These are phyloP conservation scores for Falco rusticolus DNA, from an alignment of 2,797 vertebrate genomes.

Conservation along the genomic window DNA sequence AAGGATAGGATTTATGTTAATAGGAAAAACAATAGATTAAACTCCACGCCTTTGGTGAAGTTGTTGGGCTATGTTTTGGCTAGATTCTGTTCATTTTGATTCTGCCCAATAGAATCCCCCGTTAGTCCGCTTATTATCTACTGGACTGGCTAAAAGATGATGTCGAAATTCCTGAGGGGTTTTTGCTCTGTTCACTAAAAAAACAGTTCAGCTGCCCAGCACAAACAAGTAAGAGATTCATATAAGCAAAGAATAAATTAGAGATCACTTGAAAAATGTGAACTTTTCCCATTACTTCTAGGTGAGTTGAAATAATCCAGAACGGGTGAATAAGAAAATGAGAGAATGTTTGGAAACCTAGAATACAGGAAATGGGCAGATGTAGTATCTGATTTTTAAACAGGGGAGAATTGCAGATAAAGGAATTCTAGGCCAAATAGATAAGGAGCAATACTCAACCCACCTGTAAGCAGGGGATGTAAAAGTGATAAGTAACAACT, in stretches of 20 bases:
- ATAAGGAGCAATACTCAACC: conserved; percentile 45
- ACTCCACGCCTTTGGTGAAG: background rate
- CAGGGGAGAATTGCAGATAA: conserved; percentile 42
- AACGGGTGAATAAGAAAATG: background rate
- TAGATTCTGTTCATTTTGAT: background rate
- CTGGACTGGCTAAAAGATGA: background rate
- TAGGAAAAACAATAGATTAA: background rate
- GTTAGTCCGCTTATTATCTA: background rate
- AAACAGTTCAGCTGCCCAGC: background rate
- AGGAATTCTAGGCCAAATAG: conserved; percentile 31
- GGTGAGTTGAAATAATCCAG: background rate
- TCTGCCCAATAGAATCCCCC: background rate
- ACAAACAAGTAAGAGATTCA: background rate
- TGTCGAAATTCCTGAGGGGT: background rate
- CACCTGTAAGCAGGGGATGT: conserved; percentile 54
- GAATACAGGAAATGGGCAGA: conserved; percentile 6
- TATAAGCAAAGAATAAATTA: background rate
- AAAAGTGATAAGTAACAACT: conserved; percentile 43
- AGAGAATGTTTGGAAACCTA: conserved; percentile 10
- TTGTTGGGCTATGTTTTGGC: background rate
- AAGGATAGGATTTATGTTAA: background rate
- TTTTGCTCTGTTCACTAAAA: background rate
- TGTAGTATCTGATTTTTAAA: conserved; percentile 30
- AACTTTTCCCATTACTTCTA: background rate
- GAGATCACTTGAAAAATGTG: background rate